Evolutionary conservation across 2,888 invertebrate species (phyloP), one percentile per base, ranked within the genome.

Genomic region (Noctua fimbriata): DNA sequence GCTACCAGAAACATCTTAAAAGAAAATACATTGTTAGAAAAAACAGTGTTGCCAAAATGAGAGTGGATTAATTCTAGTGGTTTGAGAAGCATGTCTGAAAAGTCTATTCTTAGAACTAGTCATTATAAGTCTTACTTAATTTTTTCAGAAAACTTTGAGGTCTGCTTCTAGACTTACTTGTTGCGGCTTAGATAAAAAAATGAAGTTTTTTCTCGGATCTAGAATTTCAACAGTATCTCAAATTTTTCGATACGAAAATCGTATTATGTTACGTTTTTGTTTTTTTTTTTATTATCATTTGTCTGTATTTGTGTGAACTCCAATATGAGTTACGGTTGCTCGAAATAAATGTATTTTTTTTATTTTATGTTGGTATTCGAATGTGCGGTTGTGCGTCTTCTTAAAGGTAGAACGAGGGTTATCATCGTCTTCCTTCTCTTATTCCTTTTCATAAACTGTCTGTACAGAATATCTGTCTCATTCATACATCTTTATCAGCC

Each of bases 41-140:
- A 77, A 67, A 78, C 32, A 60, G 18, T 49, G 32, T 60, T 69
- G 28, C 58, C 24, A 49, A 24, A 69, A 28, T 41, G 18, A 60
- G 21, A 24, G 44, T 47, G n/a, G 10, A 58, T 44, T 12, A 44
- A 41, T 41, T 79, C 32, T 24, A 52, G n/a, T 60, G n/a, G 52
- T 63, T 44, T 16, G 4, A 52, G n/a, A 52, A 60, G 21, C 10
- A 28, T 2, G 10, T 60, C 28, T 47, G 12, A 4, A 58, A 28
- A 52, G 16, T 47, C 18, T 55, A 55, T 77, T 77, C 1, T 55
- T 44, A 63, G 28, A 24, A 47, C 1, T 55, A 60, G 0, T 52
- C 14, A 76, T 55, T 75, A 44, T 2, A 55, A 32, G 2, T 28
- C 9, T 7, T 16, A 28, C 60, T 28, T 28, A 49, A 24, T n/a